A percentile compares a stretch with the other conserved stretches of the same genome.
Evolutionary conservation across 2,888 invertebrate species (phyloP).

Genomic region (Eupithecia subfuscata): DNA sequence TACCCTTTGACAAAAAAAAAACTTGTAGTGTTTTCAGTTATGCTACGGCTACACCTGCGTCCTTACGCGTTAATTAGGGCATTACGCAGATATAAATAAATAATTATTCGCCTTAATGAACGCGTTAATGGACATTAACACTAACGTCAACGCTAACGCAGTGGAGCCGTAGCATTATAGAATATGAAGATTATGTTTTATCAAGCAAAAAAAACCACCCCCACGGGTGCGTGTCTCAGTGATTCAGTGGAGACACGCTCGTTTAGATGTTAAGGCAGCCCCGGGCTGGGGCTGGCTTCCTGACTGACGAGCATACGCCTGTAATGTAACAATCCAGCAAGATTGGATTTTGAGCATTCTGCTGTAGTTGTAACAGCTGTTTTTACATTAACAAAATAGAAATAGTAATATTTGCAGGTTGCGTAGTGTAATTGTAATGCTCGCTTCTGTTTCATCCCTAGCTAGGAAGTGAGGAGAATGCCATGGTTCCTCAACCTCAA

Average conservation of each 20-base stretch:
- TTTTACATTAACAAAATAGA: neutral
- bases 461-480: neutral
- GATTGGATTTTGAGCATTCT: neutral
- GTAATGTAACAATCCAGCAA: neutral
- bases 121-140: no score
- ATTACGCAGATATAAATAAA: no score
- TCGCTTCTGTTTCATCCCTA: neutral
- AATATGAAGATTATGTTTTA: no score
- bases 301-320: neutral
- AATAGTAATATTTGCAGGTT: neutral
- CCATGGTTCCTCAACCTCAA: no score
- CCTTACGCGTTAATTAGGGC: no score
- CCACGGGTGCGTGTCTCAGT: neutral
- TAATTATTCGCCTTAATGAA: no score
- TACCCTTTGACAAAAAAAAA: neutral
- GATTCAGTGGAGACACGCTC: neutral
- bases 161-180: no score
- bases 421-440: neutral
- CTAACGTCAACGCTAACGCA: no score
- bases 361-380: neutral
- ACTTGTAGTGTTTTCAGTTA: no score
- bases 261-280: neutral
- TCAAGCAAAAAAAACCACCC: neutral
- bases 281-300: no score
- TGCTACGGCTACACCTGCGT: no score